Evolutionary conservation across 2,113 vertebrate genomes (phyloP), one percentile per base, ranked within the genome.

Genomic region (Mobula birostris): DNA sequence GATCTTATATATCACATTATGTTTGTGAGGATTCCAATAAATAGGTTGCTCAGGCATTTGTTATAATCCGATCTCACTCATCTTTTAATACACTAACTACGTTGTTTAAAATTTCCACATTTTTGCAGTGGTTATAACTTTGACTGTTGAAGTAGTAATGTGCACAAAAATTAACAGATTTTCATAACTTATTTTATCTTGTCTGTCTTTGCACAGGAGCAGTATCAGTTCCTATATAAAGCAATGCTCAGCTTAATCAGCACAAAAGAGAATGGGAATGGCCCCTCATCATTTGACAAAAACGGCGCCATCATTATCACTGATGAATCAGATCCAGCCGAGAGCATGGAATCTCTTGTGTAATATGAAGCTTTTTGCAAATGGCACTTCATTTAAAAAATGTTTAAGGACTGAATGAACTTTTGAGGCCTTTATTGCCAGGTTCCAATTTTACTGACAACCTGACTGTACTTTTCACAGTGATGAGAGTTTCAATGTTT

Each of bases 401-500:
- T 96, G 96, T 98, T 96, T 96, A 97, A 98, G 97, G 97, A 98
- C 98, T 97, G 97, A 97, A 97, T 96, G 97, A 98, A 98, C 98
- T 98, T 98, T 97, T 97, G 98, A 98, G 98, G 98, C 98, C 98
- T 99, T 99, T 99, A 99, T 99, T 98, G 98, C 98, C 98, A 99
- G 98, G 99, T 98, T 98, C 97, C 98, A 99, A 98, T 98, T 99
- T 98, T 98, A 98, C 98, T 98, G 97, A 97, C 98, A 98, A 98
- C 98, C 98, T 97, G 97, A 97, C 99, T 98, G 98, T 98, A 99
- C 99, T 99, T 94, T 99, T 98, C 99, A 99, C 98, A 98, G 98
- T 98, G 98, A 99, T 98, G 98, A 98, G 97, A 98, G 98, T 97
- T 98, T 99, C 98, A 97, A 98, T 99, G 98, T 99, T 99, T 99